Percentiles rank a stretch among this genome's conserved stretches.
These are phyloP conservation scores for Coendou prehensilis DNA, from an alignment of 2,797 vertebrate genomes.

Conservation along the genomic window DNA sequence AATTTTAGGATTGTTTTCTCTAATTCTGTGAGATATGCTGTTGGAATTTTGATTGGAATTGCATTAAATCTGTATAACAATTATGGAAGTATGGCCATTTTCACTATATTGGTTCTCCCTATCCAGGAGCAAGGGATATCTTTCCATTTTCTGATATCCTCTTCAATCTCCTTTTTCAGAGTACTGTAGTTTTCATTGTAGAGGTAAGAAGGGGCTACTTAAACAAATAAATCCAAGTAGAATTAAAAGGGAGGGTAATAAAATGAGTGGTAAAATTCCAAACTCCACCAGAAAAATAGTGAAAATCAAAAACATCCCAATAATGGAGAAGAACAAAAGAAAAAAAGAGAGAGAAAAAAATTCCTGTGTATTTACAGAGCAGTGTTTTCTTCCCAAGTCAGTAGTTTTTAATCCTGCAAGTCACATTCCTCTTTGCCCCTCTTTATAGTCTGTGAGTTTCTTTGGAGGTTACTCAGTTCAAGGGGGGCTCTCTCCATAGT, in stretches of 20 bases:
- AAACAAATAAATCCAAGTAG: not conserved
- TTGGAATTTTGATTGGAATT: no score
- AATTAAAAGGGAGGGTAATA: not conserved
- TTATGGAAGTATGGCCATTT: no score
- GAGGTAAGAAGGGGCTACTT: no score
- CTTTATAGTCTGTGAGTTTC: not conserved
- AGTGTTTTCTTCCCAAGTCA: not conserved
- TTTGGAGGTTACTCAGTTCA: not conserved
- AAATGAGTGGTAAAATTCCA: not conserved
- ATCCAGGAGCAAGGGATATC: no score
- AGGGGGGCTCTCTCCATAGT: not conserved
- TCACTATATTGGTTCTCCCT: no score
- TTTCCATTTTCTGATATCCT: no score
- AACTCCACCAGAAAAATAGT: not conserved
- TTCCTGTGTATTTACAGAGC: not conserved
- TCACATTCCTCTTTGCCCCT: not conserved
- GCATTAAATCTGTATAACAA: no score
- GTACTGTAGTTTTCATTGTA: no score
- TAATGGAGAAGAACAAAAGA: not conserved
- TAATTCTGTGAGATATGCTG: no score
- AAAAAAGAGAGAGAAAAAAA: not conserved
- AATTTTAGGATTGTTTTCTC: no score
- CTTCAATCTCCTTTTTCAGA: no score
- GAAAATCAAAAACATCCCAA: not conserved
- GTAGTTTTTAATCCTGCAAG: not conserved